Conservation (phyloP, 2,888 invertebrate genomes). For the Mythimna ferrago region DNA sequence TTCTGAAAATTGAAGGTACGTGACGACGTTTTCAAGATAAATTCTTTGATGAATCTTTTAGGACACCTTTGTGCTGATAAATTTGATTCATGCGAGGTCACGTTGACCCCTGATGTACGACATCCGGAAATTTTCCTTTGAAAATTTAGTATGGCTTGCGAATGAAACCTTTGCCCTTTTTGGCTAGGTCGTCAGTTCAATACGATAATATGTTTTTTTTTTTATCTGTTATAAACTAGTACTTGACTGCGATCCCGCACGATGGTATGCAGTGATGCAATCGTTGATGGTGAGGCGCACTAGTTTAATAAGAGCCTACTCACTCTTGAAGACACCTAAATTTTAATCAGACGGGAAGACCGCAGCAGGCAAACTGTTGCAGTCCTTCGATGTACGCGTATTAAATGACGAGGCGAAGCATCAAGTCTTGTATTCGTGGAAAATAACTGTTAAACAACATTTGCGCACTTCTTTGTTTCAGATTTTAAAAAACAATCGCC, state of each 20-base stretch:
- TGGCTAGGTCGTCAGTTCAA: background rate
- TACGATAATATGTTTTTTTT: background rate
- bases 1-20: constrained; percentile 62
- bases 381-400: no score
- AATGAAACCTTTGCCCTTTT: constrained; percentile 24
- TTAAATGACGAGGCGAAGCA: no score
- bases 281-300: no score
- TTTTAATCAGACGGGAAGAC: no score
- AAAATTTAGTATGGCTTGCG: constrained; percentile 4
- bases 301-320: no score
- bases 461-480: background rate
- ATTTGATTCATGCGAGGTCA: constrained; percentile 52
- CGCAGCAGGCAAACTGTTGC: no score
- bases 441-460: background rate
- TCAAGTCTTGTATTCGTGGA: background rate
- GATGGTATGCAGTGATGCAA: no score
- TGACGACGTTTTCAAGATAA: constrained; percentile 59
- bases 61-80: constrained; percentile 54
- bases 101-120: constrained; percentile 35
- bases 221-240: no score
- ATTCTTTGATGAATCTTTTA: constrained; percentile 55
- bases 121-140: constrained; percentile 49
- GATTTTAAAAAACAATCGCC: no score
- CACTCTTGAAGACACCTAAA: no score
- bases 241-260: no score